phyloP scores from a whole-genome alignment of 2,888 invertebrate species.

The Erannis defoliaria region DNA sequence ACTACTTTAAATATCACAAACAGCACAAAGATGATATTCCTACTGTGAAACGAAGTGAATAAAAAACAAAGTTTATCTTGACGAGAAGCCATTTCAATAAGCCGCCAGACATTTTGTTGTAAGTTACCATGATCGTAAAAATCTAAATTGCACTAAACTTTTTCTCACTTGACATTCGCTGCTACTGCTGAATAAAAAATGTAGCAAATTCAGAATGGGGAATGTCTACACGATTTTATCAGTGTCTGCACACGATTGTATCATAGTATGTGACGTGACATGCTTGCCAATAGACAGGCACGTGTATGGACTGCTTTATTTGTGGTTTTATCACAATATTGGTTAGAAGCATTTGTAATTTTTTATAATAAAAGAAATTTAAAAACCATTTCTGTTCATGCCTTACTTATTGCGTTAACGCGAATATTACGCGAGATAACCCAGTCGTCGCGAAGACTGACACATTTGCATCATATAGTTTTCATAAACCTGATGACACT shows the following conservation, averaged over 20 bases:
- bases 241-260: slow-evolving; percentile 39
- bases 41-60: not conserved
- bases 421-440: no score
- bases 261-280: slow-evolving; percentile 40
- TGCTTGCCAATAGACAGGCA: slow-evolving; percentile 37
- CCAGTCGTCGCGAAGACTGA: no score
- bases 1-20: slow-evolving; percentile 7
- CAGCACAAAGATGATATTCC: slow-evolving; percentile 19
- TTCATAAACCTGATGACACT: no score
- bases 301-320: slow-evolving; percentile 44
- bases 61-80: slow-evolving; percentile 9
- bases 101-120: not conserved
- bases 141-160: slow-evolving; percentile 23
- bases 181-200: slow-evolving; percentile 35
- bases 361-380: no score
- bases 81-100: slow-evolving; percentile 7
- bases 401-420: no score
- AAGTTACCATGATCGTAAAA: slow-evolving; percentile 10
- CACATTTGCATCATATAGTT: no score
- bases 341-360: not conserved
- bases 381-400: no score
- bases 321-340: slow-evolving; percentile 1
- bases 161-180: slow-evolving; percentile 15
- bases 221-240: slow-evolving; percentile 34
- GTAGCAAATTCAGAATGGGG: slow-evolving; percentile 21